Base-by-base conservation (phyloP, 2,797 vertebrate genomes). In the Lepidocolaptes lacrymiger region DNA sequence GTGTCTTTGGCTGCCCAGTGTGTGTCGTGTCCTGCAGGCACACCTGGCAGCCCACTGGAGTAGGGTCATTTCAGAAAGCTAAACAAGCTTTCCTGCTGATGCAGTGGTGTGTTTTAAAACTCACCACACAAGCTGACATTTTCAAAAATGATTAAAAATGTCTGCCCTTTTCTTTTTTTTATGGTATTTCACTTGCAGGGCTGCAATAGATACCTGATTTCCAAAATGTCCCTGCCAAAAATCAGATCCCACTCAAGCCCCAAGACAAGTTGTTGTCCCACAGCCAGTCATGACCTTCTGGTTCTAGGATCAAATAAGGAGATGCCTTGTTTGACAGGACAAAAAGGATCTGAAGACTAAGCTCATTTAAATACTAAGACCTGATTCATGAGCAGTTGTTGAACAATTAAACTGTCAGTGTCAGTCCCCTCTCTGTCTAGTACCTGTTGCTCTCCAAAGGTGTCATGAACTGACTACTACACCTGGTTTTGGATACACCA, bases 11-110 rank as follows among this genome's bases (percentile, higher is more conserved):
- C 59, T 76, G 43, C 36, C 37, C 5, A 0, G 22, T 1, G 2
- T 9, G 4, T 16, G 28, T 22, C 0, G 0, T 34, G 34, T 17
- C 44, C 37, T 12, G 21, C 1, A 14, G 54, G 43, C 1, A 0
- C 37, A 28, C 30, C 32, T 10, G 7, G 43, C 32, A 74, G 52
- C 59, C n/a, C 7, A 2, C 17, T 7, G 19, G 37, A 76, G 37
- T 37, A 52, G 24, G 32, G 34, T 4, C 4, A 2, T 43, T 90
- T 62, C 58, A 54, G 68, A 67, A 64, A 80, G 63, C 39, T 49
- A 58, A 32, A 55, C 30, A 22, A 73, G 26, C 24, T 80, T 59
- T 59, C 21, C 21, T 4, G 2, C 13, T 64, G 37, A 34, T 56
- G 21, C 24, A 51, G 59, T 24, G 18, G 49, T 0, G 2, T 51